These are phyloP conservation scores for Platyrinchus mystaceus DNA, from an alignment of 2,797 vertebrate genomes.

Conservation along the genomic window DNA sequence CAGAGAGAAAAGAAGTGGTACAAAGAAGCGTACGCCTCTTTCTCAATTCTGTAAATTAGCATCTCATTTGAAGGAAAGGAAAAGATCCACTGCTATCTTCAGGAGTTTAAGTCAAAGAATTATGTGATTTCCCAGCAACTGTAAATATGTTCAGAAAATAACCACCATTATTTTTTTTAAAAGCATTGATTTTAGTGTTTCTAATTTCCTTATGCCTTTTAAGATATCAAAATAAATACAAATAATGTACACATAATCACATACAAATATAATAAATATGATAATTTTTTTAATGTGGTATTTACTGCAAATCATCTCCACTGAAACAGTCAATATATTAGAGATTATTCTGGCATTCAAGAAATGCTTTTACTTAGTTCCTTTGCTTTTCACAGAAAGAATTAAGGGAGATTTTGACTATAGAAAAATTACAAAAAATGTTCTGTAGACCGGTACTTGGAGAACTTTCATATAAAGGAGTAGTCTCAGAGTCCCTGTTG, in stretches of 20 bases:
- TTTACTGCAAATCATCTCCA: not conserved
- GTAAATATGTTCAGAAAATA: not conserved
- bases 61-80: not conserved
- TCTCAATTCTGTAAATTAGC: not conserved
- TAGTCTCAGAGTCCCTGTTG: not conserved
- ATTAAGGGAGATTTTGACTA: not conserved
- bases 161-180: not conserved
- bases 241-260: not conserved
- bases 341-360: not conserved
- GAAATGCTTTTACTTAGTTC: not conserved
- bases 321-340: not conserved
- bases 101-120: not conserved
- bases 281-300: not conserved
- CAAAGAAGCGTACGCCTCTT: not conserved
- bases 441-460: not conserved
- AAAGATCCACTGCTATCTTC: not conserved
- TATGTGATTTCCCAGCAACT: not conserved
- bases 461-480: not conserved
- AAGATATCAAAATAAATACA: not conserved
- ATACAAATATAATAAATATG: not conserved
- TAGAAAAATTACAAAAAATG: not conserved
- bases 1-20: not conserved
- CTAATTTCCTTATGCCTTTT: not conserved
- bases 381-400: not conserved
- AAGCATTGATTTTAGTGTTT: not conserved